Evolutionary conservation across 2,888 invertebrate genomes (phyloP), one percentile per base, ranked within the genome.

Genomic region (Pheosia tremula): DNA sequence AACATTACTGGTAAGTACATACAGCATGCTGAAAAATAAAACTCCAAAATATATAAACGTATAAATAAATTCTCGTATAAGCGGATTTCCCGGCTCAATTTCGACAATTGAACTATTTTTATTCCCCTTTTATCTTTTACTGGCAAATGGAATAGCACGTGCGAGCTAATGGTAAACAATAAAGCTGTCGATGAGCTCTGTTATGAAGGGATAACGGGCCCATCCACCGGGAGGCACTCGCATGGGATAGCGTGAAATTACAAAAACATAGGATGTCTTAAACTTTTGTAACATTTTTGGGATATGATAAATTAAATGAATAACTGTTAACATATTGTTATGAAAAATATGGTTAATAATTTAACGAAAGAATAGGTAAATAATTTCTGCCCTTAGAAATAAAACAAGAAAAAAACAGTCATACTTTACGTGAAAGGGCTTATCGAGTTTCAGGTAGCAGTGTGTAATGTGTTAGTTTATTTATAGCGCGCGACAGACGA

Each of bases 151-250:
- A 6, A 38, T 5, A 55, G 41, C 38, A 55, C 57, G 57, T 58
- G 41, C 57, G 56, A 64, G 64, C 57, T 68, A 69, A 69, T 66
- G 64, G 60, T 61, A 43, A 43, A 50, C 65, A 57, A 68, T 75
- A 69, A 74, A 75, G 37, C 69, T 69, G 72, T 75, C 75, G 64
- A 45, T 24, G 56, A 9, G 24, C 24, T 9, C 36, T 10, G 56
- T 56, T 56, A 60, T 60, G 62, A 38, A 47, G 38, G 39, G 58
- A 24, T 50, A 55, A 54, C 39, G 55, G 55, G 37, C 37, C 37
- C 53, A 53, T 37, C 4, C 13, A 24, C 24, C 0, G 24, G 5
- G 24, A 24, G 24, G 24, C 50, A 24, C 8, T 24, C 50, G 50
- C 50, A 47, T 47, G 0, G 43, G 43, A 5, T 47, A 47, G n/a